Base-by-base conservation (phyloP, 2,797 vertebrate species). In the Notoglanidium macrostoma region DNA sequence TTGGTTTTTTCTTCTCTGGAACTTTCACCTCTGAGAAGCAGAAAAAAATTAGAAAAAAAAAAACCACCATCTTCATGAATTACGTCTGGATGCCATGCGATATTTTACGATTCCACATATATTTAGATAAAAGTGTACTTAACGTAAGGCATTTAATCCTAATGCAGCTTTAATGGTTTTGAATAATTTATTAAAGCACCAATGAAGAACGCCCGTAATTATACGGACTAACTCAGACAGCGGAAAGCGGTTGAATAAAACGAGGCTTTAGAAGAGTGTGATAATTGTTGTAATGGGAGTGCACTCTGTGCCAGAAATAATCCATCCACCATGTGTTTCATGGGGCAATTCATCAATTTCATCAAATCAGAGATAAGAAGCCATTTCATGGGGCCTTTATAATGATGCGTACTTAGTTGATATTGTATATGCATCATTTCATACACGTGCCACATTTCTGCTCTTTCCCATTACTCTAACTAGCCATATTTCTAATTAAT, bases 1-100 rank as follows among this genome's bases (percentile, higher is more conserved):
- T 95, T 94, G 97, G 93, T 94, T 97, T 99, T 95, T 99, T 99
- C 95, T 99, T 99, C 87, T 98, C 97, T 78, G 97, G 96, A 90
- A 96, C 95, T 93, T 99, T 98, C 59, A 94, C 85, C 83, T 97
- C 98, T 97, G 92, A 82, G 88, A 54, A 23, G 54, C 9, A 83
- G 4, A 23, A 2, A 80, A 93, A 40, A 40, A 40, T 40, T 3
- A 40, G 35, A 40, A 40, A 40, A 40, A 40, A 40, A 40, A 40
- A 29, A 59, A 12, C n/a, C n/a, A 35, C 12, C 0, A 23, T 5
- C 29, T 61, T 17, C 26, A 2, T 81, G n/a, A 81, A 63, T 29
- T 46, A 29, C 40, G 17, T 23, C 32, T 14, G 15, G 29, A n/a
- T 4, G 19, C 57, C 12, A 65, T 46, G 57, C 8, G 7, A 63